phyloP scores from a whole-genome alignment of 2,888 invertebrate genomes.

The Sphecodes monilicornis region DNA sequence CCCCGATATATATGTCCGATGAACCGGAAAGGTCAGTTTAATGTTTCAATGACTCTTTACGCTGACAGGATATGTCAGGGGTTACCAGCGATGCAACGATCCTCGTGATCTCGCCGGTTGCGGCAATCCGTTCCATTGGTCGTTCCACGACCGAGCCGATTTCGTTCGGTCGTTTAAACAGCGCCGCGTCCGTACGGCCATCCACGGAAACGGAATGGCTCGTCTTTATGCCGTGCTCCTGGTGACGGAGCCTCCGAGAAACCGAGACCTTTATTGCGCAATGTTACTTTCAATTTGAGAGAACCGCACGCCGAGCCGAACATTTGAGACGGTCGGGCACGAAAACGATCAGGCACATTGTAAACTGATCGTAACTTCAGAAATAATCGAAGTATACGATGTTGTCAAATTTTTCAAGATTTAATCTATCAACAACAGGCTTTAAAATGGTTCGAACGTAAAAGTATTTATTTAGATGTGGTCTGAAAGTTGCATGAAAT shows the following conservation, averaged over 20 bases:
- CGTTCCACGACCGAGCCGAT: constrained; percentile 39
- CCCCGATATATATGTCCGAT: constrained; percentile 61
- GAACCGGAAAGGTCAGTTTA: constrained; percentile 72
- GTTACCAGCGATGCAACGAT: constrained; percentile 53
- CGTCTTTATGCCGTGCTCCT: background rate
- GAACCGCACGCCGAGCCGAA: background rate
- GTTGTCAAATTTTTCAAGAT: background rate
- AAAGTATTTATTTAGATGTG: no score
- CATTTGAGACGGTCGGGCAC: background rate
- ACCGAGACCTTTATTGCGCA: background rate
- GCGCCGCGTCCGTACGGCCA: background rate
- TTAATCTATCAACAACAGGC: background rate
- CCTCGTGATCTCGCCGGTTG: constrained; percentile 52
- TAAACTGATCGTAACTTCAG: background rate
- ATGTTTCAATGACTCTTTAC: constrained; percentile 64
- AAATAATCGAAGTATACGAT: background rate
- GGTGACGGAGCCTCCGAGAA: background rate
- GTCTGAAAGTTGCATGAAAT: no score
- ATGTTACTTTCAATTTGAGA: constrained; percentile 11
- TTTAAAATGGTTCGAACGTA: background rate
- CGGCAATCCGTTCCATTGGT: constrained; percentile 35
- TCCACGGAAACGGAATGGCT: constrained; percentile 35
- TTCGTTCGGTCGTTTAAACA: constrained; percentile 47
- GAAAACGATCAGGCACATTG: background rate
- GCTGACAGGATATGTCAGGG: constrained; percentile 58